Base-by-base conservation (phyloP, 2,888 invertebrate genomes). In the Balanococcus diminutus region DNA sequence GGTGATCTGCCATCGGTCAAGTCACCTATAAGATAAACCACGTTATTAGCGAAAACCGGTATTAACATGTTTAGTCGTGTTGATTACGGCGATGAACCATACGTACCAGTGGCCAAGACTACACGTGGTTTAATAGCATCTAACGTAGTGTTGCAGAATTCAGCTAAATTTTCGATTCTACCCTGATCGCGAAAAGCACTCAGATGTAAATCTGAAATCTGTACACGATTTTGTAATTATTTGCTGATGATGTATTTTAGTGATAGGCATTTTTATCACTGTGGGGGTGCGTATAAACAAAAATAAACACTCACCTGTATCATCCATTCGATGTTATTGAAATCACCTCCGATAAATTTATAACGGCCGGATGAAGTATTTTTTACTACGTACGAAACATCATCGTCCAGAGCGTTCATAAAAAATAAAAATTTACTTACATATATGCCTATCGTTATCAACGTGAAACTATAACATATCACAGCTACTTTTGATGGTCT, bases 171-270 rank as follows among this genome's bases (percentile, higher is more conserved):
- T 51, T 93, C 92, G 89, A 94, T 94, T 89, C 97, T 92, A 9
- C 91, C 91, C 42, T 92, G 92, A 89, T 96, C 96, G 89, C 93
- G 92, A 90, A 95, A 96, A 90, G 94, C 93, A 90, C 96, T 96
- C 87, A 97, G 93, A 90, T 97, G 97, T 88, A 97, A 92, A 90
- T 97, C 97, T 86, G 96, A 95, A 88, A 97, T 94, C 96, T 97
- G 16, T 67, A 0, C 14, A 67, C 14, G 2, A n/a, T n/a, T n/a
- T n/a, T n/a, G n/a, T n/a, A n/a, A n/a, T n/a, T n/a, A n/a, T n/a
- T n/a, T n/a, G n/a, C n/a, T n/a, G n/a, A n/a, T n/a, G n/a, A n/a
- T n/a, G n/a, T n/a, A n/a, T n/a, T n/a, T n/a, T n/a, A n/a, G n/a
- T n/a, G n/a, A n/a, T n/a, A n/a, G n/a, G n/a, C n/a, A n/a, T n/a